Base-by-base conservation (phyloP, 2,888 invertebrate genomes). In the Apocheima hispidaria region DNA sequence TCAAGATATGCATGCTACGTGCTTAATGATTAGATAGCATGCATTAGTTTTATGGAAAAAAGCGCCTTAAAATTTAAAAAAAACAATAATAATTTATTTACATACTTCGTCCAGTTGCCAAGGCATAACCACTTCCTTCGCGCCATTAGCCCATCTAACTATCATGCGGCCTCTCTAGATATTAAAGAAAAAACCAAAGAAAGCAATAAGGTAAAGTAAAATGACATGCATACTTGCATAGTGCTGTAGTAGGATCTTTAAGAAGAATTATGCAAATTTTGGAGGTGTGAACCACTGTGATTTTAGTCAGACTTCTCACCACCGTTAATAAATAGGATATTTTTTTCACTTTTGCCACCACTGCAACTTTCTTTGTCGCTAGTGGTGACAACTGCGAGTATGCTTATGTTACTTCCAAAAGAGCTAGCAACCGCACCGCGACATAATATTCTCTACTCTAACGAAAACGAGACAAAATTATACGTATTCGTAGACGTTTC, bases 81-180 rank as follows among this genome's bases (percentile, higher is more conserved):
- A 67, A 70, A 14, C 5, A 35, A 72, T 66, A 67, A 72, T 78
- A 77, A 75, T 16, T 10, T 66, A 71, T 79, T 12, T 30, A 46
- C 92, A 87, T 92, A 92, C 92, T 81, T 82, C 78, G 81, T 89
- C 84, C 77, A 92, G 90, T 87, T 90, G 88, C 88, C 89, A 87
- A 89, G 92, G 92, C 91, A 92, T 87, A 81, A 88, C 81, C 82
- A 92, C 92, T 85, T 84, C 86, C 79, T 83, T 90, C 75, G 91
- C 92, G 79, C 88, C 92, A 81, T 89, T 92, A 84, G 82, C 87
- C 92, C 92, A 92, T 78, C 87, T 92, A 92, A 92, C 92, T 91
- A 92, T 88, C 92, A 92, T 92, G 91, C 92, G 86, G 90, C 92
- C 84, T 70, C 78, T 88, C 92, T 92, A 92, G 69, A 86, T 75